phyloP scores from a whole-genome alignment of 2,113 vertebrate genomes.

The Pseudopodoces humilis region DNA sequence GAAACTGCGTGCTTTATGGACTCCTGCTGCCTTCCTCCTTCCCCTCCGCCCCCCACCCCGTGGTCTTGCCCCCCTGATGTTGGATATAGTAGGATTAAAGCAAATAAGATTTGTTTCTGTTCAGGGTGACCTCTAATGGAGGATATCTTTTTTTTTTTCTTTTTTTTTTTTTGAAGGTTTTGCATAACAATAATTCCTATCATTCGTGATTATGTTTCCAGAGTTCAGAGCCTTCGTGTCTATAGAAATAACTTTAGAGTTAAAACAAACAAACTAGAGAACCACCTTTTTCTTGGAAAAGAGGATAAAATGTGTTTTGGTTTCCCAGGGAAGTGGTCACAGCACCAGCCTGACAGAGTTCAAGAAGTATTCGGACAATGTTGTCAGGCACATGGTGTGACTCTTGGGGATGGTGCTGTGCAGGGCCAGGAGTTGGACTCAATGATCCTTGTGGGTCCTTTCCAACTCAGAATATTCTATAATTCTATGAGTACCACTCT shows the following conservation, averaged over 20 bases:
- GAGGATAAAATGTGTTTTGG: not conserved
- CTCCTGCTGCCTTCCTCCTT: no score
- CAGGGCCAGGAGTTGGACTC: not conserved
- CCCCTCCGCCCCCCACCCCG: no score
- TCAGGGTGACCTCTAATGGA: not conserved
- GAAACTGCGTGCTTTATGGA: not conserved
- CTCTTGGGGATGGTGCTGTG: not conserved
- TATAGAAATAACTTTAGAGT: not conserved
- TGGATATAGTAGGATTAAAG: not conserved
- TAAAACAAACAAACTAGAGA: not conserved
- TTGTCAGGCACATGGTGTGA: not conserved
- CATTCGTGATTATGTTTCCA: not conserved
- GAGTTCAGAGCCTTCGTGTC: not conserved
- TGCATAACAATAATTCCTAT: not conserved
- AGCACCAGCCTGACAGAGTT: not conserved
- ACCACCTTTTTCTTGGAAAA: not conserved
- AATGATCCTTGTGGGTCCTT: not conserved
- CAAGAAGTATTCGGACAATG: not conserved
- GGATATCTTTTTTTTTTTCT: not conserved
- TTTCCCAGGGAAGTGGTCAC: not conserved
- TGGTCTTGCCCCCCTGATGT: not conserved
- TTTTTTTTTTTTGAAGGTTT: not conserved
- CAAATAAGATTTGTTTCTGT: not conserved
- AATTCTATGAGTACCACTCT: not conserved
- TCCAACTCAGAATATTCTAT: not conserved